phyloP scores from a whole-genome alignment of 2,113 vertebrate genomes.

The Aptenodytes forsteri region DNA sequence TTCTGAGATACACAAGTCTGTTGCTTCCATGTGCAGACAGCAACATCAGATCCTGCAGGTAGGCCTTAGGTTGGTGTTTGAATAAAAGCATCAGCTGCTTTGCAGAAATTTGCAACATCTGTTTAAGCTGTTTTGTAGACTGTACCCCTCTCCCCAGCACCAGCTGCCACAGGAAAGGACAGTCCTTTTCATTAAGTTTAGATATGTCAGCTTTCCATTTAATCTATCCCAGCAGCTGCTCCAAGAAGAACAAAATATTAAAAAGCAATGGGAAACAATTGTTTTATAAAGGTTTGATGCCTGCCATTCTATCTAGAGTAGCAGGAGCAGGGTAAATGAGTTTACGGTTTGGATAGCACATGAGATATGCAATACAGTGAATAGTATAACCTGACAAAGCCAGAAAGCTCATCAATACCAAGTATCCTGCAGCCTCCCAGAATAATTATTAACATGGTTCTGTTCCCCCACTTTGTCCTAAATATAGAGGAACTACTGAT shows the following conservation, averaged over 20 bases:
- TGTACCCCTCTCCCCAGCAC: neutral
- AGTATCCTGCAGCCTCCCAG: neutral
- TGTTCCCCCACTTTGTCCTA: neutral
- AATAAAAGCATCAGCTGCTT: neutral
- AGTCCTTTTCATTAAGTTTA: neutral
- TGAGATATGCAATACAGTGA: neutral
- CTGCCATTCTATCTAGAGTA: neutral
- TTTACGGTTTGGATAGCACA: neutral
- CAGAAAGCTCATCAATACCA: neutral
- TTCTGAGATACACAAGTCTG: neutral
- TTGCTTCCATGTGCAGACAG: neutral
- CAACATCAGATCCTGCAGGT: neutral
- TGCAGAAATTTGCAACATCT: neutral
- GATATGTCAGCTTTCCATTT: neutral
- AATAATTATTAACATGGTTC: neutral
- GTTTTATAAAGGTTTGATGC: neutral
- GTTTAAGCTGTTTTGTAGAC: neutral
- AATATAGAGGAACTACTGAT: neutral
- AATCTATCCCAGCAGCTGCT: neutral
- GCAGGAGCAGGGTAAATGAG: neutral
- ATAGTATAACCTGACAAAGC: neutral
- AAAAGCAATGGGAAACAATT: neutral
- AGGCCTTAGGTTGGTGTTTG: neutral
- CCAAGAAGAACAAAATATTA: neutral
- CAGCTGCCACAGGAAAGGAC: neutral